Percentiles rank a stretch among this genome's conserved stretches.
These are phyloP conservation scores for Hassar affinis DNA, from an alignment of 2,113 vertebrate genomes.

Conservation along the genomic window DNA sequence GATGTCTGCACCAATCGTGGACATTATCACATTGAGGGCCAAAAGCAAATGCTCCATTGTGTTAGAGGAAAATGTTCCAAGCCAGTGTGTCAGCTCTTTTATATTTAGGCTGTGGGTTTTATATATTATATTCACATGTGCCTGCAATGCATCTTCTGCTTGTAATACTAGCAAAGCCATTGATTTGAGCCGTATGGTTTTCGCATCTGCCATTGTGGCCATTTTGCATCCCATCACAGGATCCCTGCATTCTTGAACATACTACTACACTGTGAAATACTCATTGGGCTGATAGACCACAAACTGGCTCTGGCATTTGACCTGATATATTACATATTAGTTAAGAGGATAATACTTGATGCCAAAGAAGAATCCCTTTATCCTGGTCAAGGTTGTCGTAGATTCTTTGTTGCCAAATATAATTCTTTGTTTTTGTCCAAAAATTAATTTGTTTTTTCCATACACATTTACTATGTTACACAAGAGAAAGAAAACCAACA, in stretches of 20 bases:
- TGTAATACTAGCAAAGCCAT: background rate
- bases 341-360: background rate
- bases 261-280: constrained; percentile 17
- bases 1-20: background rate
- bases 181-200: background rate
- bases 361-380: background rate
- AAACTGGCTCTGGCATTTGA: background rate
- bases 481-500: background rate
- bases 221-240: background rate
- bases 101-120: background rate
- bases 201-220: background rate
- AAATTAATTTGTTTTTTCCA: background rate
- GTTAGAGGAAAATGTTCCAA: background rate
- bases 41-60: background rate
- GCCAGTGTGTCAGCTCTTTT: background rate
- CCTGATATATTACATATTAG: background rate
- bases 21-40: background rate
- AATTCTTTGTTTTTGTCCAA: no score
- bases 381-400: background rate
- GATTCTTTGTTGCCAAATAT: background rate
- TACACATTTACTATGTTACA: background rate
- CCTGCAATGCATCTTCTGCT: constrained; percentile 3
- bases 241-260: constrained; percentile 2
- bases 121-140: constrained; percentile 1
- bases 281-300: background rate